Conservation (phyloP, 1,140 invertebrate genomes). For the Bombus difficillimus region DNA sequence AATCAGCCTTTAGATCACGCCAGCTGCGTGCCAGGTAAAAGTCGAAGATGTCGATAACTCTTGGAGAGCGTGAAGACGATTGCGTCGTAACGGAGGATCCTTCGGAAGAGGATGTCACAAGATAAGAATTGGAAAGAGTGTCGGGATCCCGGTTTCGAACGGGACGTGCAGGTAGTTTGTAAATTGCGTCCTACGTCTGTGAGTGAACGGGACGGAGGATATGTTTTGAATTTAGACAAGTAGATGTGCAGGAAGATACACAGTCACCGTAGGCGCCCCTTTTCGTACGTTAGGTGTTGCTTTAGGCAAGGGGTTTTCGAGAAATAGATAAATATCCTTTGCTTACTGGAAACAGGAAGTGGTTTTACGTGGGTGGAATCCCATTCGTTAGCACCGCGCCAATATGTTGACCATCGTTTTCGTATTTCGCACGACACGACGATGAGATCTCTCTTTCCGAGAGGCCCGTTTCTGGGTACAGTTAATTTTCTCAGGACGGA, state of each 20-base stretch:
- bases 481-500: background rate
- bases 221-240: slow-evolving; percentile 61
- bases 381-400: slow-evolving; percentile 24
- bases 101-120: slow-evolving; percentile 60
- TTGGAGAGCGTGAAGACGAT: slow-evolving; percentile 52
- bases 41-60: slow-evolving; percentile 60
- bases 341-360: slow-evolving; percentile 70
- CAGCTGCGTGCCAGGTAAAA: slow-evolving; percentile 54
- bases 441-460: background rate
- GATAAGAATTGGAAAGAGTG: slow-evolving; percentile 58
- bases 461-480: background rate
- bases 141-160: slow-evolving; percentile 40
- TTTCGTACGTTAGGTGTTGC: slow-evolving; percentile 69
- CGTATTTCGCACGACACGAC: slow-evolving; percentile 23
- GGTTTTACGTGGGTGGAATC: slow-evolving; percentile 72
- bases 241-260: slow-evolving; percentile 68
- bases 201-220: slow-evolving; percentile 14
- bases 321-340: slow-evolving; percentile 75
- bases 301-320: slow-evolving; percentile 73
- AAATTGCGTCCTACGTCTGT: slow-evolving; percentile 14
- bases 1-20: slow-evolving; percentile 44
- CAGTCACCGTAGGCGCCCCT: slow-evolving; percentile 66
- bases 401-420: slow-evolving; percentile 37
- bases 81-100: slow-evolving; percentile 51
- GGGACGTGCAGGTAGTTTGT: slow-evolving; percentile 61